Evolutionary conservation across 2,888 invertebrate genomes (phyloP), one percentile per base, ranked within the genome.

Genomic region (Xanthorhoe spadicearia): DNA sequence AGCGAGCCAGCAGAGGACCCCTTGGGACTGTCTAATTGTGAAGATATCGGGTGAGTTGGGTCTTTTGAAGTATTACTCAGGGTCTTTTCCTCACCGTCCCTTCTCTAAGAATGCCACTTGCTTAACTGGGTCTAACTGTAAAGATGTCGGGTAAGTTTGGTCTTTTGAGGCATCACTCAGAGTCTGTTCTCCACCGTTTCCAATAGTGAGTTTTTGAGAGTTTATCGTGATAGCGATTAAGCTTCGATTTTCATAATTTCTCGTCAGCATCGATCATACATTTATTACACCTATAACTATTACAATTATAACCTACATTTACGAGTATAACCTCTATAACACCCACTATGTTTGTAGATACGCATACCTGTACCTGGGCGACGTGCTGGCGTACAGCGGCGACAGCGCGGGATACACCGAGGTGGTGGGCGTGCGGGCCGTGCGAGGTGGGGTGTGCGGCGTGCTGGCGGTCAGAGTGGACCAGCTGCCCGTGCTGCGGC

Each of bases 1-100:
- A 87, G 87, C 69, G 88, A 88, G 51, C 88, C 88, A 1, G 75
- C 80, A 0, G 87, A 88, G 23, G 88, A 88, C 49, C 87, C 87
- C 0, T 79, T 88, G 0, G 85, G 86, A 0, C 64, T 88, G 13
- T 79, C 83, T 62, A 79, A 69, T 66, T 88, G 88, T 62, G 83
- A 82, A 59, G 87, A 88, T 68, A 78, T 88, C 18, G 88, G 88
- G 88, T 88, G 43, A 74, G 77, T 61, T 32, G 32, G 32, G 23
- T 23, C 32, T 43, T n/a, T 43, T 13, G 13, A 43, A 13, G 23
- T 4, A 23, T 23, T 4, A 23, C 2, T 23, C 23, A 23, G 23
- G 23, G 23, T 4, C 23, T 3, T 23, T n/a, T 23, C 23, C 23
- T 4, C 23, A 23, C 2, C 23, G 23, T 23, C 23, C 23, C 23